phyloP scores from a whole-genome alignment of 2,113 vertebrate genomes.

The Coturnix japonica region DNA sequence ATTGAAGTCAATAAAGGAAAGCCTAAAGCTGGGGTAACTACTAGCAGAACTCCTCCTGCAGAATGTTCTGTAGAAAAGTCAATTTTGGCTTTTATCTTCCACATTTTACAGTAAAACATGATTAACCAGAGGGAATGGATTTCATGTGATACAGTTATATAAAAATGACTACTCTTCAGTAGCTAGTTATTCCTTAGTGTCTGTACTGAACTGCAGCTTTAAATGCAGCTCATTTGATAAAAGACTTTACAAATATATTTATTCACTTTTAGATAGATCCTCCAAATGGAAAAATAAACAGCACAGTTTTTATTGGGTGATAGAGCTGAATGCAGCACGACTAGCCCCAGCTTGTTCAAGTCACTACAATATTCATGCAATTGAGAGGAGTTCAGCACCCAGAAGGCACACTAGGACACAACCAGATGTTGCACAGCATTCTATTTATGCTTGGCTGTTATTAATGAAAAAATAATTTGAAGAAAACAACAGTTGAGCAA shows the following conservation, averaged over 20 bases:
- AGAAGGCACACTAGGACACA: background rate
- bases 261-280: background rate
- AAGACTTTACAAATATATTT: background rate
- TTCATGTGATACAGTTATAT: background rate
- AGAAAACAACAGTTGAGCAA: background rate
- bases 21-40: background rate
- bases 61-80: background rate
- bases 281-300: background rate
- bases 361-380: background rate
- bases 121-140: background rate
- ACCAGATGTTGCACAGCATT: background rate
- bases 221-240: background rate
- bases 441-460: background rate
- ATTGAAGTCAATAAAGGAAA: background rate
- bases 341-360: background rate
- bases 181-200: background rate
- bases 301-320: background rate
- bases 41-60: background rate
- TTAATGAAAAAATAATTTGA: background rate
- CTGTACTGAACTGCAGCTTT: background rate
- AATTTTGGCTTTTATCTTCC: background rate
- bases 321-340: background rate
- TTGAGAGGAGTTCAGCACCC: background rate
- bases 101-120: background rate
- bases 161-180: background rate